phyloP scores from a whole-genome alignment of 1,140 invertebrate species.

The Paralvinella palmiformis region DNA sequence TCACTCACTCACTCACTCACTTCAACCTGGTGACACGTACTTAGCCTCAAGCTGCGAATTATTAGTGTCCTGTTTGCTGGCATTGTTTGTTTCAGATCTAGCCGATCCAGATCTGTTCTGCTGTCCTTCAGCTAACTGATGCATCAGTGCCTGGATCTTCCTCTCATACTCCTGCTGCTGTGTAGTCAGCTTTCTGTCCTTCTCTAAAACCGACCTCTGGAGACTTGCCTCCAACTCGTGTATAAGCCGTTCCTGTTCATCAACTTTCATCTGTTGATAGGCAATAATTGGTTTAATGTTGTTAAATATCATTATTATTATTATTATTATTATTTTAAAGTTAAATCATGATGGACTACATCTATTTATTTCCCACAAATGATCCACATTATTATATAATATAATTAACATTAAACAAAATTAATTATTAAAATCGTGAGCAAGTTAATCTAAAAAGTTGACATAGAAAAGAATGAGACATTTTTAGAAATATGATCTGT shows the following conservation, averaged over 20 bases:
- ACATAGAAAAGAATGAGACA: neutral
- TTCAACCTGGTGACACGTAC: neutral
- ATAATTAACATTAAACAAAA: too few species aligned
- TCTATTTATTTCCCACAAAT: too few species aligned
- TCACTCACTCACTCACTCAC: neutral
- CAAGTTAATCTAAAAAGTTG: neutral
- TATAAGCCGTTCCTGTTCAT: slow-evolving; percentile 50
- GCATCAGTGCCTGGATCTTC: slow-evolving; percentile 48
- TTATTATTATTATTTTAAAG: too few species aligned
- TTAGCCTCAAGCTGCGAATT: neutral
- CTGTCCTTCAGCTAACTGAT: slow-evolving; percentile 40
- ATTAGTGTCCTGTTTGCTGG: slow-evolving; percentile 5
- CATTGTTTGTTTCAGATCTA: slow-evolving; percentile 14
- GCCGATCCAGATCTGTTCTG: slow-evolving; percentile 18
- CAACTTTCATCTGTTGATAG: slow-evolving; percentile 51
- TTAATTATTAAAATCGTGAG: too few species aligned
- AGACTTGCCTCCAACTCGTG: slow-evolving; percentile 46
- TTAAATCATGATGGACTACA: too few species aligned
- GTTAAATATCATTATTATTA: too few species aligned
- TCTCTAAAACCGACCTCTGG: slow-evolving; percentile 45
- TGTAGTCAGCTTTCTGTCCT: slow-evolving; percentile 44
- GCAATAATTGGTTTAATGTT: too few species aligned
- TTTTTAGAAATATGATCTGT: too few species aligned
- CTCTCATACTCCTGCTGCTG: slow-evolving; percentile 52
- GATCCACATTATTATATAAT: too few species aligned